Evolutionary conservation across 2,888 invertebrate species (phyloP), one percentile per base, ranked within the genome.

Genomic region (Sinodicranocentrus sp.): DNA sequence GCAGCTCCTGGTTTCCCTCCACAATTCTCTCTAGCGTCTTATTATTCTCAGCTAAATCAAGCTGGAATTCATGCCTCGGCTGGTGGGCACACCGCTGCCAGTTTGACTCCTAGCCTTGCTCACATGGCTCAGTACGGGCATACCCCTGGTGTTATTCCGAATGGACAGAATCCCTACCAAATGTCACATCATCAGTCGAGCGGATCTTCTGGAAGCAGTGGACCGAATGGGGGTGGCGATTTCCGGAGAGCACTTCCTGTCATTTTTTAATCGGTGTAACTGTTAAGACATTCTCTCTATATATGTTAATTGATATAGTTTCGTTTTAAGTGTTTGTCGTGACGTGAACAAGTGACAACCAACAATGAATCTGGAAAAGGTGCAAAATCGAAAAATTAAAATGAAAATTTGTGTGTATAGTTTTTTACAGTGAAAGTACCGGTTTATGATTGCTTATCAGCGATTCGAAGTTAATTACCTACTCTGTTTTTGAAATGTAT

Each of bases 191-290:
- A 86, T 80, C 87, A 87, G 63, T 84, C 84, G 63, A 72, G 84
- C 21, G 80, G 83, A 25, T 26, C 84, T 54, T 57, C 86, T 78
- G 82, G 82, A 77, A 80, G 84, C 33, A 77, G 82, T 43, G 85
- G 88, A 61, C 93, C 94, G 33, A 92, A 93, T 59, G 39, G 65
- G 6, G 59, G 78, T 48, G 84, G 78, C 13, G 95, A 95, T 90
- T 95, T 95, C 90, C 91, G 95, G 89, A 92, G 95, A 90, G 95
- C 95, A 0, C 91, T 95, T 19, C 94, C 95, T 67, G 95, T 95
- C 89, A 94, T 95, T 93, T 95, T 95, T 92, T 95, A 95, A 28
- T 63, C 21, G 44, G 43, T 25, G n/a, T 1, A 52, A 33, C 28
- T 19, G 26, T 23, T 33, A 57, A 28, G 57, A 19, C 15, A 33